phyloP scores from a whole-genome alignment of 2,888 invertebrate genomes.

The Dione juno region DNA sequence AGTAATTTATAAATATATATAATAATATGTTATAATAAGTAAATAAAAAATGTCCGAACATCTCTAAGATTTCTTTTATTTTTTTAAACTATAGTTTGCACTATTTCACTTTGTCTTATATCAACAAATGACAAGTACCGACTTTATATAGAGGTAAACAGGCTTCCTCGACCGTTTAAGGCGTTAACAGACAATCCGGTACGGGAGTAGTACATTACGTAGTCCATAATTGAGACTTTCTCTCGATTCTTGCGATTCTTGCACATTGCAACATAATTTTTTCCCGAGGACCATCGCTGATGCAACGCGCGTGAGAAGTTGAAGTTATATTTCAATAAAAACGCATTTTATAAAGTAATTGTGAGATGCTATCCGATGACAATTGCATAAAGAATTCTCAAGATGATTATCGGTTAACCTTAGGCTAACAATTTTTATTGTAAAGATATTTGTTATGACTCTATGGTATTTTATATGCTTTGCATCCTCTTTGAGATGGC shows the following conservation, averaged over 20 bases:
- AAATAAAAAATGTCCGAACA: no score
- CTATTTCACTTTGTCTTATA: neutral
- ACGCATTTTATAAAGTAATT: slow-evolving; percentile 25
- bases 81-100: no score
- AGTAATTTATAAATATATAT: no score
- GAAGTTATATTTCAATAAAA: slow-evolving; percentile 34
- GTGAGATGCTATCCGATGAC: slow-evolving; percentile 32
- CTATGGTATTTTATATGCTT: neutral
- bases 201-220: slow-evolving; percentile 32
- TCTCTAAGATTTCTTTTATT: no score
- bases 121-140: slow-evolving; percentile 2
- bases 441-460: slow-evolving; percentile 1
- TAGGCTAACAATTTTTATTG: slow-evolving; percentile 27
- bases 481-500: neutral
- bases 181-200: slow-evolving; percentile 39
- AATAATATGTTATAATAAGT: no score
- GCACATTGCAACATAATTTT: slow-evolving; percentile 36
- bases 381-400: slow-evolving; percentile 29
- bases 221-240: slow-evolving; percentile 39
- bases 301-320: slow-evolving; percentile 38
- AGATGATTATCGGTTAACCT: slow-evolving; percentile 27
- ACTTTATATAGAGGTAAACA: slow-evolving; percentile 30
- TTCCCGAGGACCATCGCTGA: slow-evolving; percentile 38
- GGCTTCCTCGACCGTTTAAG: slow-evolving; percentile 38
- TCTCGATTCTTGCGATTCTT: slow-evolving; percentile 31